These are phyloP conservation scores for Amorpha juglandis DNA, from an alignment of 2,888 invertebrate species.

Conservation along the genomic window DNA sequence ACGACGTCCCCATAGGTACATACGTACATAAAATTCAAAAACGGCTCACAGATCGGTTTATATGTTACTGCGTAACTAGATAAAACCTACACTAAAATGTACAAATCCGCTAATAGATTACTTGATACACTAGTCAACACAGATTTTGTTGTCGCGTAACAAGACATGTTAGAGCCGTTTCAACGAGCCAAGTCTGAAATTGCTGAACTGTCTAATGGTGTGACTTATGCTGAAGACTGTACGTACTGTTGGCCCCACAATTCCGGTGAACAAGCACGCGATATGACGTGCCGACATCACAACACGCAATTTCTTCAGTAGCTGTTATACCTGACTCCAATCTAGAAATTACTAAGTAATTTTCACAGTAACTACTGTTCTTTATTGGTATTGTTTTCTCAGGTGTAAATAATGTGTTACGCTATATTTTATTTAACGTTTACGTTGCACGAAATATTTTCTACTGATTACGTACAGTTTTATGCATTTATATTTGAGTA, in stretches of 20 bases:
- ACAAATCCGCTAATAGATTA: background rate
- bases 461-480: background rate
- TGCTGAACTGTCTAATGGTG: slow-evolving; percentile 1
- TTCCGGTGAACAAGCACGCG: slow-evolving; percentile 52
- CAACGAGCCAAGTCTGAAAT: background rate
- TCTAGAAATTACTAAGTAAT: slow-evolving; percentile 45
- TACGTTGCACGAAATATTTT: background rate
- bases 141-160: background rate
- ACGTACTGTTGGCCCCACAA: slow-evolving; percentile 35
- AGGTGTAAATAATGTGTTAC: slow-evolving; percentile 18
- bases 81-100: background rate
- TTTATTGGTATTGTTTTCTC: slow-evolving; percentile 6
- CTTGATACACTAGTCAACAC: background rate
- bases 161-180: background rate
- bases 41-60: no score
- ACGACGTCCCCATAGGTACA: no score
- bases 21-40: no score
- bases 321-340: slow-evolving; percentile 41
- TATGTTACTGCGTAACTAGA: no score
- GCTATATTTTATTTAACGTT: slow-evolving; percentile 2
- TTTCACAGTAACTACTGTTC: slow-evolving; percentile 14
- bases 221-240: slow-evolving; percentile 20
- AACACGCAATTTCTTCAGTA: slow-evolving; percentile 51
- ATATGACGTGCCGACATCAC: slow-evolving; percentile 46
- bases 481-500: background rate